Evolutionary conservation across 2,113 vertebrate genomes (phyloP), one percentile per base, ranked within the genome.

Genomic region (Danionella cerebrum): DNA sequence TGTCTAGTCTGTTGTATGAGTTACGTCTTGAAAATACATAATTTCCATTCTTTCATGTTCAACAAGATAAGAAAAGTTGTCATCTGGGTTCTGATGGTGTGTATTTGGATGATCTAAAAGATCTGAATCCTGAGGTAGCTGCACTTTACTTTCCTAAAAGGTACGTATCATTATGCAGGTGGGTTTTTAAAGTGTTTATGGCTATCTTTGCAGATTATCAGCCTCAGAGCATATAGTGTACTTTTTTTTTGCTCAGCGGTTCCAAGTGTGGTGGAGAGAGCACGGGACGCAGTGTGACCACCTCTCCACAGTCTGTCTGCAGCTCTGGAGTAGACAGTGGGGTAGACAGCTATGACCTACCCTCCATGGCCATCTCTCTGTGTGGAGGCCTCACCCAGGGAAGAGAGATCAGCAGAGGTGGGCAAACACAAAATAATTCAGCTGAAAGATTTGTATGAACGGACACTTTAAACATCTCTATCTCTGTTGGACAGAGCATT

Each of bases 121-220:
- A 91, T 9, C 89, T 98, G 88, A 92, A 97, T 55, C 96, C 96
- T 1, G 93, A 97, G 77, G 91, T 96, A 60, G 96, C 95, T 11
- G 96, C 96, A 19, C 89, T 98, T 41, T 98, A 98, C 81, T 98
- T 98, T 36, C 94, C 95, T 41, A 97, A 96, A 85, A 95, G 93
- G 96, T 97, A 86, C 54, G 7, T 19, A 1, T 53, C 22, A 6
- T 19, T 27, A 24, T n/a, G n/a, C n/a, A n/a, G n/a, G n/a, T n/a
- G n/a, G n/a, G n/a, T 36, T 19, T 48, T 2, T 39, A 8, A 22
- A 12, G 2, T n/a, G 2, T 11, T 1, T 18, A 6, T 16, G 9
- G 50, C 48, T 52, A 8, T 33, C 29, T 33, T 33, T 33, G 9
- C 9, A 33, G 29, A 6, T 33, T 33, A 33, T n/a, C n/a, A n/a